phyloP scores from a whole-genome alignment of 1,140 invertebrate species.

The Hyles euphorbiae region DNA sequence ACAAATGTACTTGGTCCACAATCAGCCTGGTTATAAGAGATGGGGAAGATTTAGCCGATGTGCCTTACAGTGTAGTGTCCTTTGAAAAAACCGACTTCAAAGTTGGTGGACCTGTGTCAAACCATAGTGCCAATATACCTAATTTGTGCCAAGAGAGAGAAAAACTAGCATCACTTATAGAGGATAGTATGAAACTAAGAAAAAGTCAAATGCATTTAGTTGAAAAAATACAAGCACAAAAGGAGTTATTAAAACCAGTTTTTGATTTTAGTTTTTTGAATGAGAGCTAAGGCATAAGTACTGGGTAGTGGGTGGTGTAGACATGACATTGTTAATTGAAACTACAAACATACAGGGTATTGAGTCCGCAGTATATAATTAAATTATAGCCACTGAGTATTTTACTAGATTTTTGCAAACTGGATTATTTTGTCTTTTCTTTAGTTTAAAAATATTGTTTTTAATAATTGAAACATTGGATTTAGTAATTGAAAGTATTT shows the following conservation, averaged over 20 bases:
- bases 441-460: too few relatives aligned
- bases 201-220: conserved; percentile 44
- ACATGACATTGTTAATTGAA: too few relatives aligned
- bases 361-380: too few relatives aligned
- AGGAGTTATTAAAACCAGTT: conserved; percentile 34
- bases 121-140: conserved; percentile 35
- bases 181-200: conserved; percentile 59
- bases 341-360: too few relatives aligned
- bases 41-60: conserved; percentile 42
- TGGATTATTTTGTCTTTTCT: too few relatives aligned
- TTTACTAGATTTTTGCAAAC: too few relatives aligned
- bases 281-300: conserved; percentile 16
- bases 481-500: too few relatives aligned
- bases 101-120: conserved; percentile 53
- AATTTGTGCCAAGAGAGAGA: conserved; percentile 38
- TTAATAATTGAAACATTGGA: too few relatives aligned
- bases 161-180: conserved; percentile 48
- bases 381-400: too few relatives aligned
- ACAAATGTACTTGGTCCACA: conserved; percentile 59
- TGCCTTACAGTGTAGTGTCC: conserved; percentile 63
- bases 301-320: too few relatives aligned
- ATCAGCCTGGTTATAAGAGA: conserved; percentile 48
- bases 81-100: conserved; percentile 63
- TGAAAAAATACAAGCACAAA: conserved; percentile 51
- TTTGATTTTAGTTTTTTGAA: conserved; percentile 62